Evolutionary conservation across 2,888 invertebrate genomes (phyloP), one percentile per base, ranked within the genome.

Genomic region (Mylabris sibirica): DNA sequence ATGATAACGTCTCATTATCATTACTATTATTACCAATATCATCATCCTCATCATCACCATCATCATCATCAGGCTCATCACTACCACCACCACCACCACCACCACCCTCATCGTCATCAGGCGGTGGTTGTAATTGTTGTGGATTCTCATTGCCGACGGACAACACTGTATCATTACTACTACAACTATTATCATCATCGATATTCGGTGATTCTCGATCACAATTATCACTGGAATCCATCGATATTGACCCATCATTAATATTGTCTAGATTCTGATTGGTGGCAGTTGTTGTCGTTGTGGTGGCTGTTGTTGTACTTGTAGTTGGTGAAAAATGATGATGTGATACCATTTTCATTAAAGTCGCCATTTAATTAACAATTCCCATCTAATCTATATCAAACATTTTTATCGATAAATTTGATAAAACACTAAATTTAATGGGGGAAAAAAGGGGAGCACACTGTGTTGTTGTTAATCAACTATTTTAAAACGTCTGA

Each of bases 121-220:
- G 14, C 3, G 67, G 62, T 17, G 66, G 64, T 35, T 80, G 85
- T 44, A 77, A 41, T 17, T 69, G 65, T 41, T 67, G 85, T 24
- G 89, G 88, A 1, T 89, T 90, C 77, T 94, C 94, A 80, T 93
- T 93, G 6, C 94, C 93, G 73, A 94, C 94, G 75, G 93, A 94
- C 38, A 94, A 81, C 3, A 93, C 94, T 59, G 94, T 94, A 79
- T 93, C 93, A 77, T 93, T 93, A 76, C 91, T 91, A 75, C 91
- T 90, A 74, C 91, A 90, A 69, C 92, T 92, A 72, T 89, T 88
- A 20, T 89, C 88, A 74, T 88, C 87, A 14, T 30, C 30, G 30
- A 88, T 85, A 69, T 87, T 87, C 6, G 83, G 79, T 17, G 83
- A 84, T 72, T 82, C 82, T 60, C 82, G 70, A 59, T 82, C 83